phyloP scores from a whole-genome alignment of 2,797 vertebrate species.

The Morelia viridis region DNA sequence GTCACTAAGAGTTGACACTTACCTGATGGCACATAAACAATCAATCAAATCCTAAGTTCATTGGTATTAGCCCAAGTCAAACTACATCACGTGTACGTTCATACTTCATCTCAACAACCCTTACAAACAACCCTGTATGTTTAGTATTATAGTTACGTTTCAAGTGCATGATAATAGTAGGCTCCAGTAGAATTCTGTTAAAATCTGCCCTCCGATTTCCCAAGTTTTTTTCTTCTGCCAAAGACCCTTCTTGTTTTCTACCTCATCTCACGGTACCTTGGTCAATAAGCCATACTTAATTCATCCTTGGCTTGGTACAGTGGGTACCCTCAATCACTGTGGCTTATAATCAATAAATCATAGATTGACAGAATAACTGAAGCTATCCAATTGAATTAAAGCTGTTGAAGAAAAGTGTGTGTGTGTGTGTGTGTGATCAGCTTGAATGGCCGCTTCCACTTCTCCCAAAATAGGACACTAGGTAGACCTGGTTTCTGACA shows the following conservation, averaged over 20 bases:
- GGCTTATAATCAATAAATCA: background rate
- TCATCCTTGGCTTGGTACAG: background rate
- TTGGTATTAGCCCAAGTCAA: background rate
- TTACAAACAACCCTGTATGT: background rate
- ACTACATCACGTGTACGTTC: background rate
- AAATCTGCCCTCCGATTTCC: background rate
- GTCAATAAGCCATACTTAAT: background rate
- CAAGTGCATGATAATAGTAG: background rate
- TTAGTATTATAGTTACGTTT: background rate
- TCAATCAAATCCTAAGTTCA: background rate
- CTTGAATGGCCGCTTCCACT: background rate
- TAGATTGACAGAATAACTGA: background rate
- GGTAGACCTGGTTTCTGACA: background rate
- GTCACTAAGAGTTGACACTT: background rate
- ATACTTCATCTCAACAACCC: background rate
- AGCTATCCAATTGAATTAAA: background rate
- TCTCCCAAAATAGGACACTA: background rate
- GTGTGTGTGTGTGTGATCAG: background rate
- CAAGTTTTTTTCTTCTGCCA: background rate
- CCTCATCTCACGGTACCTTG: background rate
- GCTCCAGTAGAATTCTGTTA: background rate
- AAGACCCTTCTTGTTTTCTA: background rate
- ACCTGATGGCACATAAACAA: background rate
- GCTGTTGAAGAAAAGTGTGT: background rate
- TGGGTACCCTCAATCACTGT: background rate